A percentile compares a stretch with the other conserved stretches of the same genome.
phyloP scores from a whole-genome alignment of 2,797 vertebrate species.

The Intellagama lesueurii region DNA sequence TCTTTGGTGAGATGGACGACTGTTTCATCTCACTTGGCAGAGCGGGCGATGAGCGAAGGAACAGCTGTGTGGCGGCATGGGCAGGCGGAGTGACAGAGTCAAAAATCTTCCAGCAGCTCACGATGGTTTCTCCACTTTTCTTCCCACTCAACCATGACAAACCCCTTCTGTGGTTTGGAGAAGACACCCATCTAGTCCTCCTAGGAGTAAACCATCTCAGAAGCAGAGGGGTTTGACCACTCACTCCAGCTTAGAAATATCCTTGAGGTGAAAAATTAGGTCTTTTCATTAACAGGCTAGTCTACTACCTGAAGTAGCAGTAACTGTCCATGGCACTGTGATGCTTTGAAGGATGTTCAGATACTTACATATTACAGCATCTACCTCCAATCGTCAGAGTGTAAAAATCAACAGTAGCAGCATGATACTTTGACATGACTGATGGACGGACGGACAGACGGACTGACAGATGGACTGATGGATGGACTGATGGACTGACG shows the following conservation, averaged over 20 bases:
- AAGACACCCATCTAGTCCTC: neutral
- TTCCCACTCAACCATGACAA: too few relatives aligned
- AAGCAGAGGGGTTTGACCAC: neutral
- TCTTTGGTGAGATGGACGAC: conserved; percentile 39
- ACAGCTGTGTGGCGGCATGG: neutral
- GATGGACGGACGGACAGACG: too few relatives aligned
- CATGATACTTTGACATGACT: too few relatives aligned
- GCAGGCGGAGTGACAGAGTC: too few relatives aligned
- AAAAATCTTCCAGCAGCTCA: neutral
- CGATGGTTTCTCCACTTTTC: neutral
- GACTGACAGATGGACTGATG: too few relatives aligned
- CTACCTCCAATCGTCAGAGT: too few relatives aligned
- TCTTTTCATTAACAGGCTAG: neutral
- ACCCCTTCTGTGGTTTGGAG: too few relatives aligned
- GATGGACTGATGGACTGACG: too few relatives aligned
- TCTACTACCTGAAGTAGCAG: neutral
- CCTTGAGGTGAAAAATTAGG: neutral
- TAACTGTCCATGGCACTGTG: too few relatives aligned
- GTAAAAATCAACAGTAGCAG: too few relatives aligned
- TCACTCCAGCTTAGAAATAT: neutral
- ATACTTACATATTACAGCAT: too few relatives aligned
- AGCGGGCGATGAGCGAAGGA: conserved; percentile 52
- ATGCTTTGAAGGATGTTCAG: too few relatives aligned
- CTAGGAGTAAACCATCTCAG: neutral
- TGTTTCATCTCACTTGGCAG: conserved; percentile 69